A percentile compares a stretch with the other conserved stretches of the same genome.
These are phyloP conservation scores for Axis porcinus DNA, from an alignment of 2,113 vertebrate genomes.

Conservation along the genomic window DNA sequence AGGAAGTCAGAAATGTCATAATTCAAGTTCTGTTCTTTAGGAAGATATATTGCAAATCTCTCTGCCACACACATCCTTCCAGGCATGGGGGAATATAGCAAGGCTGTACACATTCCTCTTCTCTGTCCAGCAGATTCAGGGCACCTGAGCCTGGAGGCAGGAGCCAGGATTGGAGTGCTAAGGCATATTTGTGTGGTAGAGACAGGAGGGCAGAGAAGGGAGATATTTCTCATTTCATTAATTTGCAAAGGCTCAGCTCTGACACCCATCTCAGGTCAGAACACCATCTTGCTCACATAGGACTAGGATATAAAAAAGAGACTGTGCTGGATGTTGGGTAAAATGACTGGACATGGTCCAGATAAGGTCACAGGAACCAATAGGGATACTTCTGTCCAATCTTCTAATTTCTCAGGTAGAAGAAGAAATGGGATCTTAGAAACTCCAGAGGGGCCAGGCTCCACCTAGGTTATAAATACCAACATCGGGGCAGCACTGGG, in stretches of 20 bases:
- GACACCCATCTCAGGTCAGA: background rate
- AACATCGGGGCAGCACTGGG: background rate
- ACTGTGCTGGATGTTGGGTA: background rate
- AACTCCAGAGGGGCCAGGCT: background rate
- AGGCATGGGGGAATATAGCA: no score
- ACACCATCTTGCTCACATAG: background rate
- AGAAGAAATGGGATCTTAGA: background rate
- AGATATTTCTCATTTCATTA: background rate
- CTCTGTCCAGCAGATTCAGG: background rate
- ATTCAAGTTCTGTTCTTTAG: background rate
- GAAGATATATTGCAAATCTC: background rate
- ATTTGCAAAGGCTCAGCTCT: background rate
- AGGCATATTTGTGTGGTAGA: rapidly evolving
- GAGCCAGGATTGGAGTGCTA: no score
- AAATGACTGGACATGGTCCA: background rate
- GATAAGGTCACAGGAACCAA: background rate
- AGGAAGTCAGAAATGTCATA: background rate
- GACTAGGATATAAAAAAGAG: background rate
- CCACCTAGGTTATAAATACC: background rate
- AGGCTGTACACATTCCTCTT: background rate
- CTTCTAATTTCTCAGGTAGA: background rate
- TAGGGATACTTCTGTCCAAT: background rate
- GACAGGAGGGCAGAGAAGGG: background rate
- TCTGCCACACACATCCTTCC: background rate
- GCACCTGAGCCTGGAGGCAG: background rate